Evolutionary conservation across 2,797 vertebrate species (phyloP), one percentile per base, ranked within the genome.

Genomic region (Pseudomugil tenellus): DNA sequence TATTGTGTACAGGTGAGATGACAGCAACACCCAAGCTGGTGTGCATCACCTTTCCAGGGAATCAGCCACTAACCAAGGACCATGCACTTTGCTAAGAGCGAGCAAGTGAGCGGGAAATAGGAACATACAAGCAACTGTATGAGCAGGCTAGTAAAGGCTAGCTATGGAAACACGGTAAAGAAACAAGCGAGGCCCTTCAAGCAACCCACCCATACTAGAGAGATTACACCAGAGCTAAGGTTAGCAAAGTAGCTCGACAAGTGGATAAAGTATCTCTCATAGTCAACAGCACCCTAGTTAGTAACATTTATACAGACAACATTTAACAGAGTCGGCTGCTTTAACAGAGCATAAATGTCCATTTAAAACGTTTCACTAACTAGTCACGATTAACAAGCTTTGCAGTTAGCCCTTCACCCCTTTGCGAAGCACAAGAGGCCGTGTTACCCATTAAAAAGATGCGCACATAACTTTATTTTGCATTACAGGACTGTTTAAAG

Each of bases 41-140:
- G 13, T 37, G 59, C 53, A 53, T 58, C 53, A 63, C 37, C 68
- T 68, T 69, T 69, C 39, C 13, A 26, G 23, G 58, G 57, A 34
- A 51, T 75, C 66, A 48, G 21, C 54, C 67, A 62, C 68, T 37
- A 70, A 64, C 58, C 48, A 13, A 61, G 75, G 68, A 73, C 55
- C 75, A 26, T 68, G 68, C 83, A 83, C 60, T 79, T 5, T 67
- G 77, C 77, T 66, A 49, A 64, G 78, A 76, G 35, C n/a, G 80
- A 75, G 80, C 55, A 65, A 89, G 70, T 88, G 91, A 91, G 92
- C 92, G 91, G 92, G 92, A 93, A 93, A 92, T 90, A 89, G 70
- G 76, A 91, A 91, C 87, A 89, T 68, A 67, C 80, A 48, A 73
- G 77, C 77, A 54, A 61, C 74, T 7, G 67, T 55, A 51, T 62